Conservation (phyloP, 2,888 invertebrate genomes). For the Heliconius sara region DNA sequence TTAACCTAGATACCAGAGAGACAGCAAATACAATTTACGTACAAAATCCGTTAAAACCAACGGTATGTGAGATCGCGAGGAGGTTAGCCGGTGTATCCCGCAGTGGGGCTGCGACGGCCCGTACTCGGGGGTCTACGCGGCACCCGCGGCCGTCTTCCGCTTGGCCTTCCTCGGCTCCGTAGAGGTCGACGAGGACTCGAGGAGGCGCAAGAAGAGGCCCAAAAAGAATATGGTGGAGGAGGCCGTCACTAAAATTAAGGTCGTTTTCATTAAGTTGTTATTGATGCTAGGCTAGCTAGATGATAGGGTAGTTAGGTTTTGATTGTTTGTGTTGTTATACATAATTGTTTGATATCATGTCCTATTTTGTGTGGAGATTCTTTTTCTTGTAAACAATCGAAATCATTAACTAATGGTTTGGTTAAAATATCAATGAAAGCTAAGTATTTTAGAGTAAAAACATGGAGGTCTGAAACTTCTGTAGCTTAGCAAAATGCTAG, state of each 20-base stretch:
- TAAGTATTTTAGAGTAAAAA: neutral
- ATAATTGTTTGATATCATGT: constrained; percentile 2
- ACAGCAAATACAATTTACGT: constrained; percentile 33
- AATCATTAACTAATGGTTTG: neutral
- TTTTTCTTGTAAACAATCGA: neutral
- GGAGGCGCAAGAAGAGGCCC: constrained; percentile 89
- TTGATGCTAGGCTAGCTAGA: constrained; percentile 9
- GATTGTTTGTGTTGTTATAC: neutral
- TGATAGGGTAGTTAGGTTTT: neutral
- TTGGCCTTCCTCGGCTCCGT: constrained; percentile 93
- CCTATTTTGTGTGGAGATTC: neutral
- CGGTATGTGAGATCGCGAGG: constrained; percentile 61
- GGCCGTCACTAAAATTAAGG: constrained; percentile 94
- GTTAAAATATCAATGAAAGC: neutral
- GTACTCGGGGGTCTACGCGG: constrained; percentile 82
- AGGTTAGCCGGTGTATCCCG: constrained; percentile 73
- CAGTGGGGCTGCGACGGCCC: constrained; percentile 79
- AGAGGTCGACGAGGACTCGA: constrained; percentile 92
- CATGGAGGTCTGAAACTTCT: neutral
- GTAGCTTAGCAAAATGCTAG: constrained; percentile 12
- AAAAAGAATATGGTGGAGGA: constrained; percentile 96
- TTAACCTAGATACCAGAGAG: constrained; percentile 27
- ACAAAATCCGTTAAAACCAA: neutral
- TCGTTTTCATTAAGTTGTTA: constrained; percentile 63
- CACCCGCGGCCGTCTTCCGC: constrained; percentile 90